Evolutionary conservation across 2,888 invertebrate genomes (phyloP), one percentile per base, ranked within the genome.

Genomic region (Antheraea assamensis): DNA sequence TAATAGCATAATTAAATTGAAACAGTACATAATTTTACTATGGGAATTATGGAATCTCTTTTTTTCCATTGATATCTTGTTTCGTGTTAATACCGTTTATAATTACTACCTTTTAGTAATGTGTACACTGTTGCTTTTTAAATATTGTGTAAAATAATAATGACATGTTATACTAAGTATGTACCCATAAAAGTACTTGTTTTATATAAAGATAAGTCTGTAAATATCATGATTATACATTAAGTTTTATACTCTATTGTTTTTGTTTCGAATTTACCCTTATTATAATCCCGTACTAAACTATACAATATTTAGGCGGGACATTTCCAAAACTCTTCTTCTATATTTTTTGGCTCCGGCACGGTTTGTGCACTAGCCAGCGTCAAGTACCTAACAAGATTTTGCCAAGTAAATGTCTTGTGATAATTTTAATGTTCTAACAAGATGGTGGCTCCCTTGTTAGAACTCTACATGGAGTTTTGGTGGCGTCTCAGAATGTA

Each of bases 221-320:
- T 94, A 94, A 94, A 94, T 94, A 94, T 90, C 91, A 93, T 90
- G 90, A 94, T 93, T 94, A 94, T 92, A 94, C 92, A 93, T 93
- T 94, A 94, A 94, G 94, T 94, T 94, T 94, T 94, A 94, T 94
- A 94, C 90, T 90, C 83, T 80, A 90, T 90, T 89, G 93, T 91
- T 91, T 93, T 93, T 92, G 89, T 92, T 92, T 91, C 83, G 80
- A 83, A 80, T 87, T 87, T 71, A 31, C 24, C 35, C 75, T 30
- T 71, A 21, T 30, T 73, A 66, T 58, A 68, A 73, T 72, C 19
- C 52, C 19, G 1, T 52, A 52, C 0, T 52, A 52, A 21, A 52
- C 21, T 7, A n/a, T 52, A 52, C 21, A 52, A 5, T 52, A 19
- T 52, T 52, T 52, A 52, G 52, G 52, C 3, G 21, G n/a, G 21